These are phyloP conservation scores for Eucera pruinosa DNA, from an alignment of 2,888 invertebrate genomes.

Conservation along the genomic window DNA sequence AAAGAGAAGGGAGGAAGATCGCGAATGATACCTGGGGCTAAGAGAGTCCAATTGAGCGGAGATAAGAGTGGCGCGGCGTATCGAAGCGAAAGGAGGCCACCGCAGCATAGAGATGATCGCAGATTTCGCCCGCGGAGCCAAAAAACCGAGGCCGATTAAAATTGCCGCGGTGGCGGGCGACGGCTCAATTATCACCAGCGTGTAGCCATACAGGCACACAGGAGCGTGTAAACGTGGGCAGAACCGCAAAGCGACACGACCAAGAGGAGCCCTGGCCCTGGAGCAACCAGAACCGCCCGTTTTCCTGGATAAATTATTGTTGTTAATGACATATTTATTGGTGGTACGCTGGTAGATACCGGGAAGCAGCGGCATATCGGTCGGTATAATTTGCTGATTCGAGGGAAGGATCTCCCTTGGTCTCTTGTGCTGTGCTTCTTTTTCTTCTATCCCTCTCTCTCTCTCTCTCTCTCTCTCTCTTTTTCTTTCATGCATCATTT, in stretches of 20 bases:
- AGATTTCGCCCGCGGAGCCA: constrained; percentile 56
- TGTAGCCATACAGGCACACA: background rate
- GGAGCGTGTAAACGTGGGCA: constrained; percentile 20
- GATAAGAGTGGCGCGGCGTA: constrained; percentile 11
- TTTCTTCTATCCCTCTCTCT: no score
- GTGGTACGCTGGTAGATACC: constrained; percentile 53
- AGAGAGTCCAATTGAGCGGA: background rate
- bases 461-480: constrained; percentile 10
- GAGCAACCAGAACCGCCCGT: constrained; percentile 59
- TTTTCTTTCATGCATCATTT: background rate
- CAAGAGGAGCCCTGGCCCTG: constrained; percentile 40
- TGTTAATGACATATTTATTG: constrained; percentile 77
- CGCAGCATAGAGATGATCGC: constrained; percentile 21
- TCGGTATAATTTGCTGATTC: constrained; percentile 74
- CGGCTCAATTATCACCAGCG: constrained; percentile 76
- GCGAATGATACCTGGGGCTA: constrained; percentile 30
- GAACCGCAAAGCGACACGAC: constrained; percentile 26
- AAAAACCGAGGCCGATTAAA: constrained; percentile 66
- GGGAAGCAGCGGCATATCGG: constrained; percentile 58
- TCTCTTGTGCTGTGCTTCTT: constrained; percentile 1
- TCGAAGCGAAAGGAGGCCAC: constrained; percentile 23
- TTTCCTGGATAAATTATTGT: constrained; percentile 73
- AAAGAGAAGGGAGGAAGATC: background rate
- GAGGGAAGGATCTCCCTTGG: constrained; percentile 57
- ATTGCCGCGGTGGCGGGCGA: constrained; percentile 63